Percentiles rank a stretch among this genome's conserved stretches.
phyloP scores from a whole-genome alignment of 1,140 invertebrate genomes.

The Formica selysi region DNA sequence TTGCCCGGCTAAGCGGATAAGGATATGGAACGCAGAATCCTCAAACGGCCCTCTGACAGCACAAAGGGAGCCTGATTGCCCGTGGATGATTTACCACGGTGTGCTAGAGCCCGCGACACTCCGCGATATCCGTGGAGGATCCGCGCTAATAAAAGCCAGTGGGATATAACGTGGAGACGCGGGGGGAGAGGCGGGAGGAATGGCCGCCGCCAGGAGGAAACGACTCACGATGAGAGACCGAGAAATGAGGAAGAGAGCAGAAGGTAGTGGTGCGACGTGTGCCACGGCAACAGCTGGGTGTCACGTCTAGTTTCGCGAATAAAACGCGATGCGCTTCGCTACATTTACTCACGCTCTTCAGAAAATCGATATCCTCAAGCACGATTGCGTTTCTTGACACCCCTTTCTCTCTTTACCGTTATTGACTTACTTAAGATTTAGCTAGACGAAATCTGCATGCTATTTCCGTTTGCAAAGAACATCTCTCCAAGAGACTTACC shows the following conservation, averaged over 20 bases:
- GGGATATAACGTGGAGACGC: conserved; percentile 3
- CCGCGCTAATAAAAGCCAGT: conserved; percentile 64
- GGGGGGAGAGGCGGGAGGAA: background rate
- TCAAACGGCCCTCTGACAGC: conserved; percentile 53
- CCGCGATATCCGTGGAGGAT: conserved; percentile 61
- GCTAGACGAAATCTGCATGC: background rate
- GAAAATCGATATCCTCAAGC: background rate
- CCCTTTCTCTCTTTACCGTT: background rate
- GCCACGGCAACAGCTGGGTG: conserved; percentile 41
- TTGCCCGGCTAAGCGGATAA: conserved; percentile 65
- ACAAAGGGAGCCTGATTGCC: conserved; percentile 65
- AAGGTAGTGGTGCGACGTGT: background rate
- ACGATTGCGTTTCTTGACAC: background rate
- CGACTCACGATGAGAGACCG: background rate
- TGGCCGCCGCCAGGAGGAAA: background rate
- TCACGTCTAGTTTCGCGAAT: conserved; percentile 41
- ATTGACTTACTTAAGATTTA: conserved; percentile 12
- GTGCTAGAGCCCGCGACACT: conserved; percentile 29
- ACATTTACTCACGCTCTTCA: conserved; percentile 3
- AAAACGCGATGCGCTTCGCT: conserved; percentile 4
- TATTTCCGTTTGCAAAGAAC: background rate
- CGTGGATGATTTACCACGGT: conserved; percentile 72
- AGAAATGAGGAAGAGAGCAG: conserved; percentile 1
- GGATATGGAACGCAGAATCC: conserved; percentile 44
- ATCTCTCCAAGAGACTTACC: conserved; percentile 53